Conservation (phyloP, 2,888 invertebrate species). For the Odontocolon sp. region DNA sequence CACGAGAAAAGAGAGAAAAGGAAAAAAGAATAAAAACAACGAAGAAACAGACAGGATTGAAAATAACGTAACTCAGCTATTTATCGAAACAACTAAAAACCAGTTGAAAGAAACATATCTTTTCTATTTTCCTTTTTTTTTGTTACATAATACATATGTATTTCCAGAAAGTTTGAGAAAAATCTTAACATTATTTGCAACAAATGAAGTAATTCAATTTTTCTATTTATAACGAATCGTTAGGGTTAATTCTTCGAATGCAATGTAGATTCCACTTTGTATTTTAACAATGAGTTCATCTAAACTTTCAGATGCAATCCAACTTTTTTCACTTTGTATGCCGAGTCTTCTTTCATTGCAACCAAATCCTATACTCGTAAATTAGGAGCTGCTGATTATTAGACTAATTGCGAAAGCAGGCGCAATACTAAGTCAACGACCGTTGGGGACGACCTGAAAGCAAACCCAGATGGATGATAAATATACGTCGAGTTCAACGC, state of each 20-base stretch:
- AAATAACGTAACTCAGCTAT: constrained; percentile 43
- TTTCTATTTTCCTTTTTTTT: neutral
- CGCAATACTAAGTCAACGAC: constrained; percentile 16
- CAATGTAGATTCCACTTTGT: too few relatives aligned
- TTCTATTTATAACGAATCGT: too few relatives aligned
- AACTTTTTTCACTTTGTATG: too few relatives aligned
- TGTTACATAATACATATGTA: too few relatives aligned
- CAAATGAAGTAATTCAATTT: too few relatives aligned
- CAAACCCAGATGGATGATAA: too few relatives aligned
- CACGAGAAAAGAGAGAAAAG: neutral
- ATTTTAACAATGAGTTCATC: too few relatives aligned
- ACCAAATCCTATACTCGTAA: neutral
- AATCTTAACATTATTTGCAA: too few relatives aligned
- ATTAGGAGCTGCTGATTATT: constrained; percentile 19
- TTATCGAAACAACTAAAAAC: constrained; percentile 34
- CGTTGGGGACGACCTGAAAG: neutral
- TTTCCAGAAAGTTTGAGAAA: too few relatives aligned
- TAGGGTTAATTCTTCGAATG: too few relatives aligned
- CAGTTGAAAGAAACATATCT: constrained; percentile 34
- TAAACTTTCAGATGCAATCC: too few relatives aligned
- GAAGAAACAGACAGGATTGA: constrained; percentile 16
- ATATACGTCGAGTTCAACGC: neutral
- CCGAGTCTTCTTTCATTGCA: neutral
- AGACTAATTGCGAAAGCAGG: constrained; percentile 23
- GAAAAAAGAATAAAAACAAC: neutral